Conservation (phyloP, 1,140 invertebrate genomes). For the Ylistrum balloti region DNA sequence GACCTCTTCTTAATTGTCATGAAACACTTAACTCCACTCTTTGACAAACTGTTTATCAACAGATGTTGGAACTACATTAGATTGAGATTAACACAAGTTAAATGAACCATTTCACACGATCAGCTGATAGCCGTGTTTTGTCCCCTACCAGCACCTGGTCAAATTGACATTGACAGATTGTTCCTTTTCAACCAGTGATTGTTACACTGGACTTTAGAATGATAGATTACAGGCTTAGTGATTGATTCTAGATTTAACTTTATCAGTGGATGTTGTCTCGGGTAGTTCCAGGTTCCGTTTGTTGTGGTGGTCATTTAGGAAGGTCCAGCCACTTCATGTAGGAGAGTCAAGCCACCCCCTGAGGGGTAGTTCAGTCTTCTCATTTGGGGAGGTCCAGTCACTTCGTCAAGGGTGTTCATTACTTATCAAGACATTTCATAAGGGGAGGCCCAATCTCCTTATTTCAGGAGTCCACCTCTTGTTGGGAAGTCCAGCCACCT, state of each 20-base stretch:
- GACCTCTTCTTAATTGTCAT: not conserved
- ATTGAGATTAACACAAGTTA: not conserved
- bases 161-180: not conserved
- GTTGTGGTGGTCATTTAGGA: not conserved
- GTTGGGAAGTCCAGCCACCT: too few relatives aligned
- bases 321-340: too few relatives aligned
- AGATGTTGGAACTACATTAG: conserved; percentile 19
- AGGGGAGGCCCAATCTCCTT: too few relatives aligned
- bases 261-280: not conserved
- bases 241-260: not conserved
- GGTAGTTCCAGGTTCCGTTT: not conserved
- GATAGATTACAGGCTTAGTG: not conserved
- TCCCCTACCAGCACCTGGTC: not conserved
- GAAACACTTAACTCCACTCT: not conserved
- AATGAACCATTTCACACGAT: conserved; percentile 34
- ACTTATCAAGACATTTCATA: too few relatives aligned
- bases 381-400: too few relatives aligned
- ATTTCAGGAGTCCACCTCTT: too few relatives aligned
- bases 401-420: too few relatives aligned
- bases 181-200: not conserved
- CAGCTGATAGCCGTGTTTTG: not conserved
- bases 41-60: not conserved
- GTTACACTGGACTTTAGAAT: not conserved
- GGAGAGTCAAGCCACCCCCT: too few relatives aligned
- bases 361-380: too few relatives aligned